A percentile compares a stretch with the other conserved stretches of the same genome.
Conservation (phyloP, 1,140 invertebrate species). For the Micrasema longulum region DNA sequence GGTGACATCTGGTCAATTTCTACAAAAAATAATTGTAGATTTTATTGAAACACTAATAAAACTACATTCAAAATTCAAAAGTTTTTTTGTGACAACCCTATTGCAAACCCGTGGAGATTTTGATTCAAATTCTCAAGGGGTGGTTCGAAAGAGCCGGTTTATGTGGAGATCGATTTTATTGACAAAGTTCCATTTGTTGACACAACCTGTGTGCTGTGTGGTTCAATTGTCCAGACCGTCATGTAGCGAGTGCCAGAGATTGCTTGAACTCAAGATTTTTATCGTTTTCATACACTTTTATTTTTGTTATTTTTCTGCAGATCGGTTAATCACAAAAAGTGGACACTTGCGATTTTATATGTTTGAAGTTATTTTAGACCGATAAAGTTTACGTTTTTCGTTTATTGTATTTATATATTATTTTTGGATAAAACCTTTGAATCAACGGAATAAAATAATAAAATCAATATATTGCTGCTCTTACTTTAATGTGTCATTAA, state of each 20-base stretch:
- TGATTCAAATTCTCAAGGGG: background rate
- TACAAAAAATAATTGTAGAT: too few species aligned
- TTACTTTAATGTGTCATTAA: too few species aligned
- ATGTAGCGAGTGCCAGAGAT: background rate
- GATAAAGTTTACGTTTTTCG: background rate
- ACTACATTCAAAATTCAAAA: too few species aligned
- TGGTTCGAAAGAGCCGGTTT: background rate
- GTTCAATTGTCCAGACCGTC: background rate
- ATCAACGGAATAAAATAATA: background rate
- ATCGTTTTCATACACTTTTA: slow-evolving; percentile 8
- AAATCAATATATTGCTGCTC: too few species aligned
- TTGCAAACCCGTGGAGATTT: too few species aligned
- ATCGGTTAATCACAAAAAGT: slow-evolving; percentile 10
- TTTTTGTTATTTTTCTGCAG: background rate
- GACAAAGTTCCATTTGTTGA: slow-evolving; percentile 7
- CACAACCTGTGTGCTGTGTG: background rate
- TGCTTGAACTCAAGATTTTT: slow-evolving; percentile 4
- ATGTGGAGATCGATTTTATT: background rate
- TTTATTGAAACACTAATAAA: too few species aligned
- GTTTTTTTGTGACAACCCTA: too few species aligned
- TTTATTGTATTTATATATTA: background rate
- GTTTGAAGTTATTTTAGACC: background rate
- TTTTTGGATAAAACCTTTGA: background rate
- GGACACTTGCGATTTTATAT: slow-evolving; percentile 12
- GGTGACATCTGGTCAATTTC: too few species aligned